These are phyloP conservation scores for Vespertilio murinus DNA, from an alignment of 2,797 vertebrate genomes.

Conservation along the genomic window DNA sequence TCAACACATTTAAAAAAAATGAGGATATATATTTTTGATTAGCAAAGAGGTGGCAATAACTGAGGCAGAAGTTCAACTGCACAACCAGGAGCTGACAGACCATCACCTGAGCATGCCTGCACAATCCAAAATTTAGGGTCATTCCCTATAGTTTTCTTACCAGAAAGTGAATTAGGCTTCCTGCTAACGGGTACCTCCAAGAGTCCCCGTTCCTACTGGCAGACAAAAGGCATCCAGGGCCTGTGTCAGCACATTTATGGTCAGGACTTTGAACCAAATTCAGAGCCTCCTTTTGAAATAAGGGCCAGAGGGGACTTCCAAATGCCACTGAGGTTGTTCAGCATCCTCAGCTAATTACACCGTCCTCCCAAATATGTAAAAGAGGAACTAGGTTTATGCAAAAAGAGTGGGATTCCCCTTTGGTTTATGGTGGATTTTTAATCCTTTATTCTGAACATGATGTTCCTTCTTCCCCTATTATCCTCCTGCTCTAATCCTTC, in stretches of 20 bases:
- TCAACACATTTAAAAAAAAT: neutral
- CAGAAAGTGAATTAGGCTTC: conserved; percentile 72
- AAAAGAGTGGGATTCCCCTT: conserved; percentile 78
- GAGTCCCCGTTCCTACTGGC: conserved; percentile 69
- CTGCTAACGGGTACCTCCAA: conserved; percentile 62
- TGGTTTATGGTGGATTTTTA: conserved; percentile 53
- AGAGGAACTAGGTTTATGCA: conserved; percentile 75
- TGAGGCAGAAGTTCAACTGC: conserved; percentile 9
- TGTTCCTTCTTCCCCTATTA: conserved; percentile 55
- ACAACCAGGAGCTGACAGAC: neutral
- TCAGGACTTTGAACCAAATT: conserved; percentile 56
- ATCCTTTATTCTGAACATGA: conserved; percentile 66
- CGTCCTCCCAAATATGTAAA: conserved; percentile 66
- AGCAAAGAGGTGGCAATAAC: neutral
- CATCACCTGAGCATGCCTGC: conserved; percentile 27
- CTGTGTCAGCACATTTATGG: conserved; percentile 76
- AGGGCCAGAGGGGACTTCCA: conserved; percentile 77
- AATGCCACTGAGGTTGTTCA: conserved; percentile 64
- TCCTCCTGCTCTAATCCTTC: conserved; percentile 42
- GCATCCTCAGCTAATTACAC: conserved; percentile 70
- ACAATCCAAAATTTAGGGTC: conserved; percentile 68
- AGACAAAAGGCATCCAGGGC: conserved; percentile 42
- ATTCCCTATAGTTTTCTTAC: conserved; percentile 73
- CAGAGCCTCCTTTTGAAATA: conserved; percentile 69
- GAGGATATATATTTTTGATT: neutral